Evolutionary conservation across 1,140 invertebrate genomes (phyloP).

Genomic region (Penaeus vannamei): DNA sequence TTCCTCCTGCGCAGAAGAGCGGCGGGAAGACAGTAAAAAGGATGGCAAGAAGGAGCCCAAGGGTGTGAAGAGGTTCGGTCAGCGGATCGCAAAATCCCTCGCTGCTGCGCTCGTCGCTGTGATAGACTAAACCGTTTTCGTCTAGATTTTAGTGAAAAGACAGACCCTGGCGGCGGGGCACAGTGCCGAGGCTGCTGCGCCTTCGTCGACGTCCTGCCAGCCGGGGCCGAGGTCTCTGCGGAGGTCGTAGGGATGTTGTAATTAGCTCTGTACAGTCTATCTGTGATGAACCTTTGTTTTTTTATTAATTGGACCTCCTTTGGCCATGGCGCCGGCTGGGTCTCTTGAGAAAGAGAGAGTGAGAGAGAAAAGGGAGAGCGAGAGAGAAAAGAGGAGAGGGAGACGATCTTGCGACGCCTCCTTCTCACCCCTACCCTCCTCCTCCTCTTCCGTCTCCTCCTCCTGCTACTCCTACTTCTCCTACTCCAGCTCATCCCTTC

Average conservation of each 20-base stretch:
- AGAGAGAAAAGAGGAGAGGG: neutral
- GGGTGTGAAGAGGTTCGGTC: constrained; percentile 67
- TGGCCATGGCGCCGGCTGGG: constrained; percentile 44
- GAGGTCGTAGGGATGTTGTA: constrained; percentile 54
- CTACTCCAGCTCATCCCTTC: too few relatives aligned
- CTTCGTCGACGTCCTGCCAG: constrained; percentile 13
- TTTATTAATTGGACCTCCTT: constrained; percentile 46
- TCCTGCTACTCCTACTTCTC: too few relatives aligned
- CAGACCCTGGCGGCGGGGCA: constrained; percentile 54
- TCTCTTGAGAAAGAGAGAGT: neutral
- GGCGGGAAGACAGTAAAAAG: constrained; percentile 52
- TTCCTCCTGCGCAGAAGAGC: constrained; percentile 57
- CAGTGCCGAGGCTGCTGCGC: neutral
- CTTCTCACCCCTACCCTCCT: neutral
- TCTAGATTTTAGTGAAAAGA: constrained; percentile 64
- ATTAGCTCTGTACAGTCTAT: constrained; percentile 64
- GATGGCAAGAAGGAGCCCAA: constrained; percentile 65
- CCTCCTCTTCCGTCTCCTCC: too few relatives aligned
- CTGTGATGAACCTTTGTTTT: constrained; percentile 61
- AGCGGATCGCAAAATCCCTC: constrained; percentile 66
- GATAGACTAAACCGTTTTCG: constrained; percentile 67
- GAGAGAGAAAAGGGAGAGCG: neutral
- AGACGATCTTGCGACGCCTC: neutral
- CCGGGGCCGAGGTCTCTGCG: constrained; percentile 15
- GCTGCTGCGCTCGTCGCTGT: constrained; percentile 68